phyloP scores from a whole-genome alignment of 2,113 vertebrate species.

The Oreochromis spilurus region DNA sequence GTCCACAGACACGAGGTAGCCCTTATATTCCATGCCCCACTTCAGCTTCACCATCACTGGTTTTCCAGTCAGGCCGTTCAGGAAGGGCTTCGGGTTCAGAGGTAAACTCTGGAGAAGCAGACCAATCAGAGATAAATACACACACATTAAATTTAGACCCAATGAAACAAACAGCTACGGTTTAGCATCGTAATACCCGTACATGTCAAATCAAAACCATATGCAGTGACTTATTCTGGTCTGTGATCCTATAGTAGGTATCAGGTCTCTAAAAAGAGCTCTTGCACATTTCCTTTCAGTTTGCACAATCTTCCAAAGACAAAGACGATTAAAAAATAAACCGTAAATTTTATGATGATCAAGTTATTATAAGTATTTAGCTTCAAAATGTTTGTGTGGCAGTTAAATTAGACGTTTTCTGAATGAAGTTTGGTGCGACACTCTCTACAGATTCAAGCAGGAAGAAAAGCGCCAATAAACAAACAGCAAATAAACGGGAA shows the following conservation, averaged over 20 bases:
- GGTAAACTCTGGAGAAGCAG: constrained; percentile 84
- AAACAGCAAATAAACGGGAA: not conserved
- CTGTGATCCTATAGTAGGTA: not conserved
- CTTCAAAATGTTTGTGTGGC: not conserved
- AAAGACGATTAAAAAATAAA: not conserved
- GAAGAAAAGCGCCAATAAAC: not conserved
- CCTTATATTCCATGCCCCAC: constrained; percentile 99
- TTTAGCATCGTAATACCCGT: not conserved
- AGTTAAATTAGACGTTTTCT: not conserved
- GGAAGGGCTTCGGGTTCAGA: constrained; percentile 94
- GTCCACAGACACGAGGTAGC: constrained; percentile 95
- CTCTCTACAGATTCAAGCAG: not conserved
- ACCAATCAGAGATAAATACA: not conserved
- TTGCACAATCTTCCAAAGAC: not conserved
- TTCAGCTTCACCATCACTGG: constrained; percentile 98
- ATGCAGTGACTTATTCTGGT: not conserved
- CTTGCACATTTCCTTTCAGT: not conserved
- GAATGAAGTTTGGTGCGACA: not conserved
- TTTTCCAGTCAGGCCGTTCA: constrained; percentile 95
- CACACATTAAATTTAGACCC: not conserved
- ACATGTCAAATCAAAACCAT: not conserved
- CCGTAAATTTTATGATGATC: not conserved
- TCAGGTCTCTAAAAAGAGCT: not conserved
- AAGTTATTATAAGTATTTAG: not conserved
- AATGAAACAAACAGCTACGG: not conserved